These are phyloP conservation scores for Caranx ignobilis DNA, from an alignment of 2,113 vertebrate species.

Conservation along the genomic window DNA sequence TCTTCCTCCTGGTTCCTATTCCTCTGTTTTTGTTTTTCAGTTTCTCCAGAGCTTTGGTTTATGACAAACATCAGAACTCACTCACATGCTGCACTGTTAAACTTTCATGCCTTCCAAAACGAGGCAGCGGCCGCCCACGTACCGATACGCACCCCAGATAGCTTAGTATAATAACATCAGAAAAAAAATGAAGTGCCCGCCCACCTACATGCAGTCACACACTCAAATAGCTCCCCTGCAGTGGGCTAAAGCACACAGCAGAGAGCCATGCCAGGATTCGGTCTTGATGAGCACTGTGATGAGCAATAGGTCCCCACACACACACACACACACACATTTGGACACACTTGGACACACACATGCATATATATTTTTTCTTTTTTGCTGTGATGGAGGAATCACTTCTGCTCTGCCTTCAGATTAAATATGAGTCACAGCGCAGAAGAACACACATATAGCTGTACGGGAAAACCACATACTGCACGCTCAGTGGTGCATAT, in stretches of 20 bases:
- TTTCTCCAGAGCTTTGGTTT: background rate
- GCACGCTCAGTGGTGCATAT: conserved; percentile 26
- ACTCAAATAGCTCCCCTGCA: conserved; percentile 55
- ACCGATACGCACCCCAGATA: conserved; percentile 5
- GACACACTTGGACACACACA: background rate
- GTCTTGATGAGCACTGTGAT: conserved; percentile 29
- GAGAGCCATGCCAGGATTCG: conserved; percentile 17
- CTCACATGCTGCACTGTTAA: background rate
- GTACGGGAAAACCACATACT: conserved; percentile 9
- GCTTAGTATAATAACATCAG: conserved; percentile 47
- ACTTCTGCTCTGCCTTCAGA: conserved; percentile 49
- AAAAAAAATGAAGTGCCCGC: conserved; percentile 45
- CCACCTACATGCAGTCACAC: conserved; percentile 53
- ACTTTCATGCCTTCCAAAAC: conserved; percentile 39
- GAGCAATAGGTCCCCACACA: conserved; percentile 16
- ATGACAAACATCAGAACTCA: conserved; percentile 9
- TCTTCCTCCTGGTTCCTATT: background rate
- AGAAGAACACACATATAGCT: conserved; percentile 22
- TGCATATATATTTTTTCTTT: background rate
- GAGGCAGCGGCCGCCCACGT: conserved; percentile 57
- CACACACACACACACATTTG: background rate
- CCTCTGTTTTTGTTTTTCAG: background rate
- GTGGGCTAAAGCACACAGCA: conserved; percentile 12
- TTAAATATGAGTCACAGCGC: conserved; percentile 56
- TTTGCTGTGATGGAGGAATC: conserved; percentile 23